Percentiles rank a stretch among this genome's conserved stretches.
Evolutionary conservation across 2,797 vertebrate genomes (phyloP).

Genomic region (Platyrinchus mystaceus): DNA sequence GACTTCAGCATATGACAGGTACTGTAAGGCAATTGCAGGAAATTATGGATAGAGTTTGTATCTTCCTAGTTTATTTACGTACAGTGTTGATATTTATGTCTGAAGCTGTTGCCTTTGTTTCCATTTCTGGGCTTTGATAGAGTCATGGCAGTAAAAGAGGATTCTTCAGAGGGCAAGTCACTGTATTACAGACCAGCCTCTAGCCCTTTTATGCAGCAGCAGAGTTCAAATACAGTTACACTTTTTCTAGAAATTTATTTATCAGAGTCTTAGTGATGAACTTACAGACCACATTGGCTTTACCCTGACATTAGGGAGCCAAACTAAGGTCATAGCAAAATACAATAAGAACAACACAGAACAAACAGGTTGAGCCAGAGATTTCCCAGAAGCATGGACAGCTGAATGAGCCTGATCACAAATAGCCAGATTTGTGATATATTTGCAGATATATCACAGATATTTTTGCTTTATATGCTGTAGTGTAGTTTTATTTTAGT

Average conservation of each 20-base stretch:
- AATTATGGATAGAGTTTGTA: not conserved
- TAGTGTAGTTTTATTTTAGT: not conserved
- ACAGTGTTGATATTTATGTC: not conserved
- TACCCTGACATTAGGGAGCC: not conserved
- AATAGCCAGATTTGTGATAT: not conserved
- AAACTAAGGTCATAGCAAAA: not conserved
- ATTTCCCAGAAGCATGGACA: not conserved
- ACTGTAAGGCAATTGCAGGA: not conserved
- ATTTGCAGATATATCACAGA: not conserved
- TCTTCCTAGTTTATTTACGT: not conserved
- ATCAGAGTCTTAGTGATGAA: accelerated
- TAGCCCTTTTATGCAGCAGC: not conserved
- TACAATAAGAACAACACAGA: not conserved
- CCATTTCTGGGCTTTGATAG: not conserved
- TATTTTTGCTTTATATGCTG: not conserved
- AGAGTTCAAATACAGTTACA: not conserved
- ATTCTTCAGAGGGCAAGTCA: not conserved
- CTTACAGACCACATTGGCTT: not conserved
- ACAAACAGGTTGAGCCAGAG: not conserved
- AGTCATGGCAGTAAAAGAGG: not conserved
- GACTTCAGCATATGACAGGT: not conserved
- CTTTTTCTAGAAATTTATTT: not conserved
- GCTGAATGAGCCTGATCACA: not conserved
- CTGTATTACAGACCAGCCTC: not conserved
- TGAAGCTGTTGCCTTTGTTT: not conserved